Evolutionary conservation across 2,888 invertebrate genomes (phyloP).

Genomic region (Cyclophora albipunctata): DNA sequence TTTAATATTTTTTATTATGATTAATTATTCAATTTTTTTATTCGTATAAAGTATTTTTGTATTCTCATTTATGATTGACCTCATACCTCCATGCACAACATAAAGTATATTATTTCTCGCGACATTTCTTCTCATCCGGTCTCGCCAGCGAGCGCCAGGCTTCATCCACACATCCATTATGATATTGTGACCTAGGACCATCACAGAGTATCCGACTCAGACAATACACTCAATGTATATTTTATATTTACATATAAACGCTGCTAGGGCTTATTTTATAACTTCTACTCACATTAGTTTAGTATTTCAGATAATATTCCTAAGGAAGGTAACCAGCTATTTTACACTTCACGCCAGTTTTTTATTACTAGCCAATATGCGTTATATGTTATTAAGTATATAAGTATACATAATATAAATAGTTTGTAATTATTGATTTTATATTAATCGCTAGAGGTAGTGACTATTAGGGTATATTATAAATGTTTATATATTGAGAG

Average conservation of each 20-base stretch:
- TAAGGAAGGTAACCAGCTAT: conserved; percentile 47
- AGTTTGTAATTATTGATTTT: conserved; percentile 34
- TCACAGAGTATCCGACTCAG: conserved; percentile 16
- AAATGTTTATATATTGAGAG: conserved; percentile 28
- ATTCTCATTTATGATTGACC: conserved; percentile 51
- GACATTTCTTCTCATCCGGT: conserved; percentile 46
- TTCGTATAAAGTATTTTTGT: conserved; percentile 44
- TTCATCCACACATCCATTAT: conserved; percentile 41
- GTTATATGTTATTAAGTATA: conserved; percentile 41
- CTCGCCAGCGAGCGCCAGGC: conserved; percentile 36
- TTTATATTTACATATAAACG: conserved; percentile 34
- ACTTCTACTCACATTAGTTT: conserved; percentile 54
- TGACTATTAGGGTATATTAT: conserved; percentile 15
- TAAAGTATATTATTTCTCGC: conserved; percentile 39
- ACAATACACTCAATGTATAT: conserved; percentile 38
- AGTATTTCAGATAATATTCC: conserved; percentile 51
- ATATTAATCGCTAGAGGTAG: conserved; percentile 40
- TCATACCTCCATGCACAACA: conserved; percentile 67
- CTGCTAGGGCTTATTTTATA: conserved; percentile 57
- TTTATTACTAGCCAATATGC: conserved; percentile 52
- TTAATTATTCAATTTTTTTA: conserved; percentile 33
- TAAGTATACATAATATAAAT: conserved; percentile 18
- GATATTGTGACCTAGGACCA: conserved; percentile 18
- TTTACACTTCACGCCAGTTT: conserved; percentile 58
- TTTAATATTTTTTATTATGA: conserved; percentile 34